These are phyloP conservation scores for Geodia barretti DNA, from an alignment of 37 sponge, comb jelly and placozoan genomes.

Conservation along the genomic window DNA sequence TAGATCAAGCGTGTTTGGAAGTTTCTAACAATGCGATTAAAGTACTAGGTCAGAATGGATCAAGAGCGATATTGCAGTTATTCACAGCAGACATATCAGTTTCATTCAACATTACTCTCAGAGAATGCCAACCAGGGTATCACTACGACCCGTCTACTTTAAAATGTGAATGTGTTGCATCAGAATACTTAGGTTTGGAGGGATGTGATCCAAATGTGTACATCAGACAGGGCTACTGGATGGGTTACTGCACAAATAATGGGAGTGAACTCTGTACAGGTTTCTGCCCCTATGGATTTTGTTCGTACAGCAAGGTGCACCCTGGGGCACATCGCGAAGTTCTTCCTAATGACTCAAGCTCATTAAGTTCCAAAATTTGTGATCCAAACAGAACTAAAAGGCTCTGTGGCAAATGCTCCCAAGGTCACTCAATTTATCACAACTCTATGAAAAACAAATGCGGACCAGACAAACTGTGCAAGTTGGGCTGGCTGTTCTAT, in stretches of 20 bases:
- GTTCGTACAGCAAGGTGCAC: neutral
- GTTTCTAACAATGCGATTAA: too few species aligned
- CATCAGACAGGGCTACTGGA: conserved; percentile 26
- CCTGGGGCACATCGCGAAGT: too few species aligned
- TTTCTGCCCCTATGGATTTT: neutral
- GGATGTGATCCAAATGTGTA: too few species aligned
- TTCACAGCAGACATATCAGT: too few species aligned
- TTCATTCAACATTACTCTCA: too few species aligned
- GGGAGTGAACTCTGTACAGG: neutral
- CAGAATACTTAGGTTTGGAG: too few species aligned
- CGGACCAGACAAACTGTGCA: neutral
- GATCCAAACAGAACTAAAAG: neutral
- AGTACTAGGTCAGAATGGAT: too few species aligned
- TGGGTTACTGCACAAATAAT: conserved; percentile 19
- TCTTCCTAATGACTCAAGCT: neutral
- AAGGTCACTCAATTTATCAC: neutral
- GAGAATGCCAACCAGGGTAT: too few species aligned
- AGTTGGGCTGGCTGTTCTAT: neutral
- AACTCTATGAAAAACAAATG: neutral
- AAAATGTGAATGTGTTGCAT: too few species aligned
- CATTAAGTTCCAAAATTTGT: neutral
- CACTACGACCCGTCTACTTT: too few species aligned
- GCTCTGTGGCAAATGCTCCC: neutral
- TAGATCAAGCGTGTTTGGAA: too few species aligned
- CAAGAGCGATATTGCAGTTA: too few species aligned